Percentiles rank a stretch among this genome's conserved stretches.
phyloP scores from a whole-genome alignment of 1,140 invertebrate genomes.

The Oscheius sp. region DNA sequence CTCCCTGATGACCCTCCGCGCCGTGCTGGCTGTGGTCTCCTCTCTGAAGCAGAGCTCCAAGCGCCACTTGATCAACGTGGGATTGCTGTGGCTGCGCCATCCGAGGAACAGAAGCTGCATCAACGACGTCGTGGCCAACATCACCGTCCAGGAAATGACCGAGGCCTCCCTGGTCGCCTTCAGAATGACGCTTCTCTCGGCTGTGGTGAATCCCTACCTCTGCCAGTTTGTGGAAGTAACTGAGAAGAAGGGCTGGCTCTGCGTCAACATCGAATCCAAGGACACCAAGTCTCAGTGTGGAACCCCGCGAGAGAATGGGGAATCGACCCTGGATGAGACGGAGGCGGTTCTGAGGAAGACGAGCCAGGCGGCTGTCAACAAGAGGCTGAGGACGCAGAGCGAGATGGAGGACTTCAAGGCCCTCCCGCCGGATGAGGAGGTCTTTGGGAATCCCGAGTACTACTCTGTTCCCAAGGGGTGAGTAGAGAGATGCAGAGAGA shows the following conservation, averaged over 20 bases:
- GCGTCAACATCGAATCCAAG: not conserved
- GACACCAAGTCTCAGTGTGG: too few relatives aligned
- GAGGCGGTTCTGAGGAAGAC: not conserved
- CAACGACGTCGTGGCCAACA: not conserved
- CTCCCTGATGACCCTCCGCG: not conserved
- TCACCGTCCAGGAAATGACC: not conserved
- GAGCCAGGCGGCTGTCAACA: not conserved
- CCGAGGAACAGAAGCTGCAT: not conserved
- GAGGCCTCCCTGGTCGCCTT: not conserved
- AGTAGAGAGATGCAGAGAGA: not conserved
- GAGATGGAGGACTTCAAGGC: not conserved
- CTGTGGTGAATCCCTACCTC: not conserved
- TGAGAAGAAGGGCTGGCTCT: not conserved
- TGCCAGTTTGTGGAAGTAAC: not conserved
- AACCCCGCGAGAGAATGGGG: not conserved
- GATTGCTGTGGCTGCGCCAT: not conserved
- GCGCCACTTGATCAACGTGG: not conserved
- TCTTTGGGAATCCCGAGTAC: too few relatives aligned
- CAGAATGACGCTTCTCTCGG: not conserved
- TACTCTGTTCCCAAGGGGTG: too few relatives aligned
- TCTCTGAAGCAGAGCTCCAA: not conserved
- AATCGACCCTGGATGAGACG: not conserved
- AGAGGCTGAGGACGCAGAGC: not conserved
- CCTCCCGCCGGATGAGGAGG: not conserved
- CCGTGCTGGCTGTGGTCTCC: not conserved